These are phyloP conservation scores for Turnix velox DNA, from an alignment of 2,113 vertebrate genomes.

Conservation along the genomic window DNA sequence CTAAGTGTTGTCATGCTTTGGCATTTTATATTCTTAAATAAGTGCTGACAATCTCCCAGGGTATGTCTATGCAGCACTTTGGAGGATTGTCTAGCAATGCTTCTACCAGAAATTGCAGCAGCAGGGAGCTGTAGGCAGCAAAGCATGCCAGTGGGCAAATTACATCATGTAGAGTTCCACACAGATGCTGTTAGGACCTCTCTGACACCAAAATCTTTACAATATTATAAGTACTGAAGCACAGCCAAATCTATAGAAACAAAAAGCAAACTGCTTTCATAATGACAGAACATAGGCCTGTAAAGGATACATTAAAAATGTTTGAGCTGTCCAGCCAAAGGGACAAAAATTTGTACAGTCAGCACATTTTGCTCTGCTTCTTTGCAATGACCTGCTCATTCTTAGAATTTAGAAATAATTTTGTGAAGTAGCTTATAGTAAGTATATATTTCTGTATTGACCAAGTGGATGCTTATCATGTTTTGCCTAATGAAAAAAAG, in stretches of 20 bases:
- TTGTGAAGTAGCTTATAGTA: background rate
- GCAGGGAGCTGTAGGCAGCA: slow-evolving; percentile 7
- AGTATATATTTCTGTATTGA: background rate
- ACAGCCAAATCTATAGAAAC: background rate
- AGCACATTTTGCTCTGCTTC: background rate
- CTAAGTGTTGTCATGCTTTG: background rate
- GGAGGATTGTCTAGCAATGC: background rate
- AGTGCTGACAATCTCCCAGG: background rate
- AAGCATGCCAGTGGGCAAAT: background rate
- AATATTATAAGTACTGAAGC: background rate
- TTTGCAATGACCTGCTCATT: background rate
- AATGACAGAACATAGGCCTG: background rate
- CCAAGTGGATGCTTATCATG: background rate
- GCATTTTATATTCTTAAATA: background rate
- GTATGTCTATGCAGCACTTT: background rate
- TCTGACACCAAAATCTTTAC: background rate
- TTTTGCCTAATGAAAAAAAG: background rate
- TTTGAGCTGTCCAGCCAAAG: background rate
- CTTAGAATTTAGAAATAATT: background rate
- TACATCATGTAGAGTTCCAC: background rate
- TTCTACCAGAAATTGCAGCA: background rate
- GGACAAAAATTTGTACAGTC: background rate
- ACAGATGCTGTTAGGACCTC: background rate
- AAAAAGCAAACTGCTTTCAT: background rate
- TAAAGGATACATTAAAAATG: background rate